phyloP scores from a whole-genome alignment of 2,888 invertebrate genomes.

The Lithophane socia region DNA sequence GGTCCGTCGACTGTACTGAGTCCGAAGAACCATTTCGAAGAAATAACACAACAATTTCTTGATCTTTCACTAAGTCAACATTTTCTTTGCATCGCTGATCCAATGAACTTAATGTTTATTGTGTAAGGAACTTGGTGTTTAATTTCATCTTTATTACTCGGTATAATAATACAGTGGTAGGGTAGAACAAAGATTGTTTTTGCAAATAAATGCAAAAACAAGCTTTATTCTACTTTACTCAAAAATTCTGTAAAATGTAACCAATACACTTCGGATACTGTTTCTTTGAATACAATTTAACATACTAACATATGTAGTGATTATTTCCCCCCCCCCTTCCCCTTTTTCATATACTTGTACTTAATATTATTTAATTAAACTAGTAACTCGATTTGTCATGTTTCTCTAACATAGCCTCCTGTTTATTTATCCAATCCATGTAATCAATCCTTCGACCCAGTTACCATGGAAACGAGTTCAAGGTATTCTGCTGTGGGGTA shows the following conservation, averaged over 20 bases:
- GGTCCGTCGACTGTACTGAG: not conserved
- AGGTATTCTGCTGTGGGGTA: too few species aligned
- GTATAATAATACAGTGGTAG: not conserved
- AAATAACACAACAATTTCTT: not conserved
- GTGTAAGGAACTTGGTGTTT: not conserved
- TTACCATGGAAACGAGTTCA: not conserved
- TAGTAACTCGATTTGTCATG: not conserved
- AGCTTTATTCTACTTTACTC: not conserved
- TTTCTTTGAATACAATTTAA: not conserved
- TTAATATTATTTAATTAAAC: not conserved
- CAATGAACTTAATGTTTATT: not conserved
- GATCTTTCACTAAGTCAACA: constrained; percentile 8
- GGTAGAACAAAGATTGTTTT: not conserved
- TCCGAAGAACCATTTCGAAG: not conserved
- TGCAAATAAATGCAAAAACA: not conserved
- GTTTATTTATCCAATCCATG: constrained; percentile 2
- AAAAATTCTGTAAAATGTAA: too few species aligned
- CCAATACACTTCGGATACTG: not conserved
- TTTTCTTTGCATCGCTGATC: constrained; percentile 3
- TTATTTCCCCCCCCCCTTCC: too few species aligned
- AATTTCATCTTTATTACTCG: not conserved
- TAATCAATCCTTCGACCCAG: constrained; percentile 5
- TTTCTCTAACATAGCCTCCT: not conserved
- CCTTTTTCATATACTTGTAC: too few species aligned
- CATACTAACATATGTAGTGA: not conserved